phyloP scores from a whole-genome alignment of 2,797 vertebrate species.

The Danio aesculapii region DNA sequence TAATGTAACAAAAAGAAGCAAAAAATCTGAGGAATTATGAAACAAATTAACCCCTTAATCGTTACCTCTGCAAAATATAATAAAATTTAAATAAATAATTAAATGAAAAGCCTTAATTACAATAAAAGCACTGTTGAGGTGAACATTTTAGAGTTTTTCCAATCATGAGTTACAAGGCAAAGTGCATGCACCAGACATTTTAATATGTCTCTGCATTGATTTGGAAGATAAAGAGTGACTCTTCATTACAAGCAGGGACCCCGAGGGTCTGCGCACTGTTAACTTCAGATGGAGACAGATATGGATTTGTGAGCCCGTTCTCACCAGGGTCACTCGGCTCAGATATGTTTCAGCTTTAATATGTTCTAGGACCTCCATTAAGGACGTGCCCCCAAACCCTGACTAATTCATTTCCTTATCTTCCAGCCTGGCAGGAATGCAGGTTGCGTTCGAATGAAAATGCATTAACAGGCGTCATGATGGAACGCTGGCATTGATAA shows the following conservation, averaged over 20 bases:
- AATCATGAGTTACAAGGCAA: conserved; percentile 43
- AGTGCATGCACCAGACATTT: conserved; percentile 52
- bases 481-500: conserved; percentile 23
- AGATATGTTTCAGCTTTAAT: conserved; percentile 59
- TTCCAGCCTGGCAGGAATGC: conserved; percentile 3
- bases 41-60: background rate
- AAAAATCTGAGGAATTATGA: background rate
- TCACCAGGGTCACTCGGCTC: conserved; percentile 38
- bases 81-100: background rate
- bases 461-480: conserved; percentile 44
- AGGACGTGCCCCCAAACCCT: conserved; percentile 42
- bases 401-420: conserved; percentile 54
- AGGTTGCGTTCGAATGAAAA: conserved; percentile 44
- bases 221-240: conserved; percentile 62
- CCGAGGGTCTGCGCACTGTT: conserved; percentile 52
- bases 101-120: conserved; percentile 21
- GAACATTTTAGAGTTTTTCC: conserved; percentile 42
- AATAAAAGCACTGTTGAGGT: conserved; percentile 21
- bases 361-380: conserved; percentile 56
- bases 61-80: background rate
- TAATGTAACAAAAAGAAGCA: too few relatives aligned
- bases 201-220: conserved; percentile 63
- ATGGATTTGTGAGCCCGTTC: conserved; percentile 54
- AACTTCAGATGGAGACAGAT: conserved; percentile 54
- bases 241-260: conserved; percentile 60